Evolutionary conservation across 2,113 vertebrate genomes (phyloP), one percentile per base, ranked within the genome.

Genomic region (Ia io): DNA sequence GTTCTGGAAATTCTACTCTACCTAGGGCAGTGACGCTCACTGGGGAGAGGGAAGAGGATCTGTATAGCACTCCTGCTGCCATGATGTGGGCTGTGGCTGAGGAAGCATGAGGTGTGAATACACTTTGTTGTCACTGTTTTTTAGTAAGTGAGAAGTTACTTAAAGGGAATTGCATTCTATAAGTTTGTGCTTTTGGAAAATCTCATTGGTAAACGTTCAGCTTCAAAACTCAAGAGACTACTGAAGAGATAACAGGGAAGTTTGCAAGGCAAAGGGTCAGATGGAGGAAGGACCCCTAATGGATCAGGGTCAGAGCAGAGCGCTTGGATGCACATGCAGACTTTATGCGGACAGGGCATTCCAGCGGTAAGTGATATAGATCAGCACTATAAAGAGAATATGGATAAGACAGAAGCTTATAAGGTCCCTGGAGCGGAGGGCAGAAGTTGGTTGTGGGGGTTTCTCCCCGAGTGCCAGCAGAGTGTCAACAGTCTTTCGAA

Each of bases 401-500:
- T 99, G 99, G 97, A 99, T 98, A 98, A 99, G 98, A 98, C 99
- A 99, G 67, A 99, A 99, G 98, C 99, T 99, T 98, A 99, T 97
- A 88, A 99, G 97, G 98, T 99, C 99, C 99, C 99, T 99, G 98
- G 99, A 98, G 97, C 98, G 98, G 98, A 99, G 99, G 98, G 99
- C 83, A 94, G 99, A 98, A 94, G 99, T 98, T 97, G 99, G 98
- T 98, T 99, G 99, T 97, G 96, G 98, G 98, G 96, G 49, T 98
- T 98, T 98, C 98, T 98, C 99, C 99, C 98, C 98, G 96, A 98
- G 98, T 96, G 98, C 98, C 98, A 99, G 98, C 98, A 99, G 98
- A 95, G 98, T 97, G 96, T 98, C 98, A 97, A 99, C 99, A 90
- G 99, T 98, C 98, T 98, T 97, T 97, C 98, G 97, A 97, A 99